Evolutionary conservation across 2,113 vertebrate species (phyloP).

Genomic region (Stigmatopora nigra): DNA sequence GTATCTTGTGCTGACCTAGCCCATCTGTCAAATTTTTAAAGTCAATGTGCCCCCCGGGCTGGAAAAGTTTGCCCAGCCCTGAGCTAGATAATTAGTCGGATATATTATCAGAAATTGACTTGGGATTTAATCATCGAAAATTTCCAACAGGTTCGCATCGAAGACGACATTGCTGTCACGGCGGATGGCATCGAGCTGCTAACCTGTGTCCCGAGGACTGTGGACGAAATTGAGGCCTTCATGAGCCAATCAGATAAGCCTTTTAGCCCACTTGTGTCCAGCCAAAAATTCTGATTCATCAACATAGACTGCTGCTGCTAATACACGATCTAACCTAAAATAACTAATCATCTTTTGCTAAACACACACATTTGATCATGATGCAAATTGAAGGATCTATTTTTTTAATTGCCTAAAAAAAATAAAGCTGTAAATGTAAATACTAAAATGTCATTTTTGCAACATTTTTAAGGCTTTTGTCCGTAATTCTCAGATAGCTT

Average conservation of each 20-base stretch:
- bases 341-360: neutral
- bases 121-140: too few species aligned
- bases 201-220: constrained; percentile 88
- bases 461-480: neutral
- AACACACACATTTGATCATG: neutral
- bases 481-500: neutral
- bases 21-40: too few species aligned
- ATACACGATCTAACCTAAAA: neutral
- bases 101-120: neutral
- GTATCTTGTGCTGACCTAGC: too few species aligned
- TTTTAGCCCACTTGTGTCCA: constrained; percentile 45
- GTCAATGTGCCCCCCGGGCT: too few species aligned
- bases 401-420: constrained; percentile 3
- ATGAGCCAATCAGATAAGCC: constrained; percentile 73
- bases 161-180: constrained; percentile 85
- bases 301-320: neutral
- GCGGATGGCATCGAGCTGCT: constrained; percentile 80
- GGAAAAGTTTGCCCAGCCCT: too few species aligned
- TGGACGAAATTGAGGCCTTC: constrained; percentile 88
- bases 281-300: constrained; percentile 25
- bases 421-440: neutral
- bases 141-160: constrained; percentile 84
- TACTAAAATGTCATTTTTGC: constrained; percentile 22
- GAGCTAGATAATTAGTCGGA: neutral
- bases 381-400: neutral